Evolutionary conservation across 2,113 vertebrate species (phyloP), one percentile per base, ranked within the genome.

Genomic region (Solenodon paradoxus): DNA sequence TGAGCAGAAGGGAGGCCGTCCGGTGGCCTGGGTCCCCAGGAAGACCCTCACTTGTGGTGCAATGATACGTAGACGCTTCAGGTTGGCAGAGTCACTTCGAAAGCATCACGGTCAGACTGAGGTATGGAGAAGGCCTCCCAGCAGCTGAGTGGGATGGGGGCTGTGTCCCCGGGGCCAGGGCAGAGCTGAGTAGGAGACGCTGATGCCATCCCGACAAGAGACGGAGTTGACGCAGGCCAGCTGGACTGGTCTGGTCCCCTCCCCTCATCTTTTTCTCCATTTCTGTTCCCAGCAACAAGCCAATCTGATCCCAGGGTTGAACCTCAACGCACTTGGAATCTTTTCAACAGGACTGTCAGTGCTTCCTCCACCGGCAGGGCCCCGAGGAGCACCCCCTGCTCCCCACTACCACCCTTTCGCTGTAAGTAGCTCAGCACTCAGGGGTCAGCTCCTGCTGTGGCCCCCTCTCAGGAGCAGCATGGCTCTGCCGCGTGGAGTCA

Each of bases 251-350:
- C 74, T 28, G 38, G 32, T 63, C 90, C 26, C 77, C 74, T 66
- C 47, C 38, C 20, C 83, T 96, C 59, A 35, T 2, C n/a, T 38
- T 79, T 30, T 81, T 96, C 74, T 97, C 81, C 2, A 0, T 95
- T 94, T 97, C 69, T 96, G 28, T 97, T 95, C 92, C 78, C 97
- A 99, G 99, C 99, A 99, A 98, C 99, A 99, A 98, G 98, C 99
- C 98, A 99, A 98, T 98, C 98, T 99, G 97, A 99, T 99, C 97
- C 99, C 99, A 3, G 99, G 99, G 64, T 97, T 99, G 98, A 99
- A 99, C 98, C 98, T 99, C 97, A 99, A 98, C 4, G 99, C 99
- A 72, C 97, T 99, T 97, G 99, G 99, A 96, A 99, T 99, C 98
- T 99, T 99, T 98, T 99, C 99, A 10, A 99, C 99, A 1, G 99